Percentiles rank a stretch among this genome's conserved stretches.
These are phyloP conservation scores for Pterostichus niger DNA, from an alignment of 2,888 invertebrate genomes.

Conservation along the genomic window DNA sequence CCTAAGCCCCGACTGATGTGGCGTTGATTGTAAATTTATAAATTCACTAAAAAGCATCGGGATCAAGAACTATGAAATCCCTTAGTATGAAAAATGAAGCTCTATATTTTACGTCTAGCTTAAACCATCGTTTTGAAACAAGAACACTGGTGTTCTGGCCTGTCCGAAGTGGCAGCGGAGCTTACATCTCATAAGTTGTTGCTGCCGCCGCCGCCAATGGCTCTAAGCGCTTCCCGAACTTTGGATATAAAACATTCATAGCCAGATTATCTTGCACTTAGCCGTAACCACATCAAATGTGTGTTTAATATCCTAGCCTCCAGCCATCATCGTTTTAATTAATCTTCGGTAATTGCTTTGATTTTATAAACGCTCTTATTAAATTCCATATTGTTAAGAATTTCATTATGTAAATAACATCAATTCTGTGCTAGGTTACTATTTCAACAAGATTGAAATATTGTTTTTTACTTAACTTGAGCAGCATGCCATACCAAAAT, in stretches of 20 bases:
- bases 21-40: too few species aligned
- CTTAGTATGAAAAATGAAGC: too few species aligned
- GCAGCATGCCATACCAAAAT: too few species aligned
- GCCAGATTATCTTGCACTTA: slow-evolving; percentile 65
- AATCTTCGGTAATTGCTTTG: slow-evolving; percentile 41
- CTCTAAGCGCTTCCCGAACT: slow-evolving; percentile 55
- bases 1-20: too few species aligned
- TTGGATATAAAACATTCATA: slow-evolving; percentile 63
- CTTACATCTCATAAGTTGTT: neutral
- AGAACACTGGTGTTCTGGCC: slow-evolving; percentile 62
- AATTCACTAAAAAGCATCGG: too few species aligned
- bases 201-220: slow-evolving; percentile 25
- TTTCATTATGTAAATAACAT: neutral
- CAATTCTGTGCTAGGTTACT: too few species aligned
- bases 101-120: too few species aligned
- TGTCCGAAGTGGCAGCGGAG: slow-evolving; percentile 27
- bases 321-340: slow-evolving; percentile 52
- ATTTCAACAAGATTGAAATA: too few species aligned
- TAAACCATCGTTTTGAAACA: too few species aligned
- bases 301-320: slow-evolving; percentile 59
- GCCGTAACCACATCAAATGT: slow-evolving; percentile 61
- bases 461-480: too few species aligned
- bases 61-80: too few species aligned
- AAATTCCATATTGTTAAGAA: neutral
- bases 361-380: slow-evolving; percentile 26